Percentiles rank a stretch among this genome's conserved stretches.
Evolutionary conservation across 1,140 invertebrate species (phyloP).

Genomic region (Cylas formicarius): DNA sequence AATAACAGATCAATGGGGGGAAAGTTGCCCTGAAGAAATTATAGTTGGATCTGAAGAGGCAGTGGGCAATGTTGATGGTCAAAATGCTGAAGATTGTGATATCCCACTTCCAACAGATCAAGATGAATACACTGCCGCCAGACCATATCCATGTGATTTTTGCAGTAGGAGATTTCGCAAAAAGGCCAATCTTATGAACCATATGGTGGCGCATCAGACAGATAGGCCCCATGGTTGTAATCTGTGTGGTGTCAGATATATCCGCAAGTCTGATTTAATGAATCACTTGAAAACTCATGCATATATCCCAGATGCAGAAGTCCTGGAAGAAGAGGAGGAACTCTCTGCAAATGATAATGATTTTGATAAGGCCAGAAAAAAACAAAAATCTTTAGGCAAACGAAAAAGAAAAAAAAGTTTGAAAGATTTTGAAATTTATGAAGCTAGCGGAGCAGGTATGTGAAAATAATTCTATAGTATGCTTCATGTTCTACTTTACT

Average conservation of each 20-base stretch:
- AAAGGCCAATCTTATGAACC: slow-evolving; percentile 73
- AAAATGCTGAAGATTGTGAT: slow-evolving; percentile 61
- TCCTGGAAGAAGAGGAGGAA: slow-evolving; percentile 27
- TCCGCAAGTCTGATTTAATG: slow-evolving; percentile 68
- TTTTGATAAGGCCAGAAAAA: slow-evolving; percentile 19
- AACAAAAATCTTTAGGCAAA: slow-evolving; percentile 19
- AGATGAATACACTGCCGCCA: slow-evolving; percentile 69
- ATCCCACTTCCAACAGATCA: slow-evolving; percentile 72
- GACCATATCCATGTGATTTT: slow-evolving; percentile 80
- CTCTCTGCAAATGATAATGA: neutral
- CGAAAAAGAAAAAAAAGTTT: slow-evolving; percentile 24
- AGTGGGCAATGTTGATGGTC: slow-evolving; percentile 48
- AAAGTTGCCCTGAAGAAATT: slow-evolving; percentile 35
- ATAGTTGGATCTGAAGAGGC: slow-evolving; percentile 47
- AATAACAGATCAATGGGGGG: slow-evolving; percentile 68
- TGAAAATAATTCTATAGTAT: too few relatives aligned
- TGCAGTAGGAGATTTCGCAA: slow-evolving; percentile 71
- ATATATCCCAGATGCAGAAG: slow-evolving; percentile 50
- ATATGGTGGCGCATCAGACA: slow-evolving; percentile 76
- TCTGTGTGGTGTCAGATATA: slow-evolving; percentile 68
- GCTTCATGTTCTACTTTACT: too few relatives aligned
- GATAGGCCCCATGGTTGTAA: slow-evolving; percentile 71
- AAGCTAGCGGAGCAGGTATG: too few relatives aligned
- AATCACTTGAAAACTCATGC: slow-evolving; percentile 77
- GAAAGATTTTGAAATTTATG: too few relatives aligned